Conservation (phyloP, 2,113 vertebrate genomes). For the Pteruthius melanotis region DNA sequence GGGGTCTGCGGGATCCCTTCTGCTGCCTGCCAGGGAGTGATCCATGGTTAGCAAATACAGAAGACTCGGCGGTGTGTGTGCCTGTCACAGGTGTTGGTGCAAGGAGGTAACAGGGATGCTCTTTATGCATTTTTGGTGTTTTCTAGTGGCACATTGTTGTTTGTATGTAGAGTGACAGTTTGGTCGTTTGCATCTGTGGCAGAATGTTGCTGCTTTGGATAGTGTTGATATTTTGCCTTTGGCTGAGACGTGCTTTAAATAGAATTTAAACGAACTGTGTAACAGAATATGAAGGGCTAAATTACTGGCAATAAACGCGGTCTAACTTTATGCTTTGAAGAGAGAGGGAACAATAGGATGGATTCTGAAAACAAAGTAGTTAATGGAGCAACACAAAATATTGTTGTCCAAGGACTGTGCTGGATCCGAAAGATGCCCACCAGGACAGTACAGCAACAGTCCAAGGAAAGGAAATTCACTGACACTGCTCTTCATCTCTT, state of each 20-base stretch:
- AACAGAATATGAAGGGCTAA: background rate
- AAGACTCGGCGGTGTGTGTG: background rate
- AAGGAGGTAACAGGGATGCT: background rate
- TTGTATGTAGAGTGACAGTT: background rate
- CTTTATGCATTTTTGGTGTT: fast-evolving
- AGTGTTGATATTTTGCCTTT: background rate
- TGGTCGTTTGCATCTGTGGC: background rate
- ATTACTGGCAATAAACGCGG: background rate
- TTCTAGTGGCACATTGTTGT: background rate
- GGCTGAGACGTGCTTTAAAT: background rate
- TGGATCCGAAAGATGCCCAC: background rate
- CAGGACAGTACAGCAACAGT: background rate
- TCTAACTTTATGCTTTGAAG: background rate
- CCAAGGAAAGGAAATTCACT: background rate
- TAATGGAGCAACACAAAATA: background rate
- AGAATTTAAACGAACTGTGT: background rate
- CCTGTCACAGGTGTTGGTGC: background rate
- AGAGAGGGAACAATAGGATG: background rate
- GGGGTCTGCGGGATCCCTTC: background rate
- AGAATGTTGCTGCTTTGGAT: background rate
- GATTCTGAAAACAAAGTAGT: background rate
- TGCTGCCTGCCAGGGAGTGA: background rate
- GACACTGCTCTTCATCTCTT: background rate
- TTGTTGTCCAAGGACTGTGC: background rate
- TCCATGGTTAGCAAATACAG: fast-evolving